Conservation (phyloP, 2,113 vertebrate species). For the Catagonus wagneri region DNA sequence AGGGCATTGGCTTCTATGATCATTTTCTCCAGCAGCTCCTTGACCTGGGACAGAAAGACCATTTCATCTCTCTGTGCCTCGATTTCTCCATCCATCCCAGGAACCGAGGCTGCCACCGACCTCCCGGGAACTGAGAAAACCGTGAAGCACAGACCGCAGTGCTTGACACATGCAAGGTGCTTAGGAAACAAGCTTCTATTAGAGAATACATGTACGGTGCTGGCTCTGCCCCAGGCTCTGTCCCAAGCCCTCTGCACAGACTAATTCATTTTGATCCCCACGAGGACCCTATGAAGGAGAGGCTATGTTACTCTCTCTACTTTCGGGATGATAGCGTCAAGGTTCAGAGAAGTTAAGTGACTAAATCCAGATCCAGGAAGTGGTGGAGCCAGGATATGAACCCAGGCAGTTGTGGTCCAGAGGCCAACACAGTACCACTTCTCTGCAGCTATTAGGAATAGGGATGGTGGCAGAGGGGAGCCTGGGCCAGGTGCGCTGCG, state of each 20-base stretch:
- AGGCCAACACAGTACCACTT: rapidly evolving
- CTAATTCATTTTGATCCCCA: background rate
- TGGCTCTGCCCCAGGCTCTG: background rate
- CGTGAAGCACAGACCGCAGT: rapidly evolving
- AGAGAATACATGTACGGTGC: rapidly evolving
- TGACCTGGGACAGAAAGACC: background rate
- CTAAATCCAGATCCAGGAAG: background rate
- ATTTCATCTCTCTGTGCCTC: background rate
- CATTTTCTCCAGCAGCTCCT: background rate
- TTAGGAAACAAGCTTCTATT: rapidly evolving
- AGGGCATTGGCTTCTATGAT: rapidly evolving
- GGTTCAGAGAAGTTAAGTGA: background rate
- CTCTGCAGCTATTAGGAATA: background rate
- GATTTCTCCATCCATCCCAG: background rate
- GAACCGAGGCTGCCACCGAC: background rate
- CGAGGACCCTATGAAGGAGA: background rate
- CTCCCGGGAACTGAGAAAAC: background rate
- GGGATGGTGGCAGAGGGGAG: background rate
- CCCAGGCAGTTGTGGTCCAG: background rate
- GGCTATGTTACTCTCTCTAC: rapidly evolving
- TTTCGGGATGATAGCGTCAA: background rate
- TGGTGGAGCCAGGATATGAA: background rate
- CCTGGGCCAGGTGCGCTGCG: background rate
- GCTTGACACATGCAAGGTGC: background rate
- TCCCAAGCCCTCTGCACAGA: rapidly evolving